Conservation (phyloP, 1,140 invertebrate genomes). For the Drosophila lacteicornis region DNA sequence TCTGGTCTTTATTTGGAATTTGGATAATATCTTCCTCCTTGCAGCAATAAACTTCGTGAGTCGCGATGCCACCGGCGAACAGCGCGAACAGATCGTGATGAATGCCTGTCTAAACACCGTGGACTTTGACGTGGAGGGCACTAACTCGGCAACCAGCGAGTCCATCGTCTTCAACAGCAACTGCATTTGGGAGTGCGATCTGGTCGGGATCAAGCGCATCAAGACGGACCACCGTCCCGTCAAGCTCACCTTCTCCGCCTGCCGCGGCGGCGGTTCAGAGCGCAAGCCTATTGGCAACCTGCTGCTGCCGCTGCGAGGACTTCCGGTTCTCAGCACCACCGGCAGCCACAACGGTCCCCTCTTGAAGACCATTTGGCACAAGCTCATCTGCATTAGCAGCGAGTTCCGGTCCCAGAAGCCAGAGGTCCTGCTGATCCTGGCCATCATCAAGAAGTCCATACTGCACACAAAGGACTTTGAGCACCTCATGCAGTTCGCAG, state of each 20-base stretch:
- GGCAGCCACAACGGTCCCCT: conserved; percentile 41
- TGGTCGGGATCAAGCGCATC: conserved; percentile 72
- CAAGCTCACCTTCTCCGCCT: conserved; percentile 61
- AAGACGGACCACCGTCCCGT: conserved; percentile 78
- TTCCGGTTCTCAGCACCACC: conserved; percentile 52
- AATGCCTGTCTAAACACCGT: conserved; percentile 70
- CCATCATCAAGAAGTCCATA: conserved; percentile 71
- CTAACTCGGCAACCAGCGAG: conserved; percentile 43
- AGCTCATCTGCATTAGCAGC: conserved; percentile 61
- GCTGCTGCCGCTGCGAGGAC: conserved; percentile 65
- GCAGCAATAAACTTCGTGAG: conserved; percentile 68
- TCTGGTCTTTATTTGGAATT: too few relatives aligned
- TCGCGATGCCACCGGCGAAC: conserved; percentile 46
- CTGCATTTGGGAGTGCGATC: conserved; percentile 78
- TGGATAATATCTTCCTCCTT: background rate
- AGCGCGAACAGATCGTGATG: conserved; percentile 59
- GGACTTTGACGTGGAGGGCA: conserved; percentile 75
- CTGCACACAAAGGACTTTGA: conserved; percentile 67
- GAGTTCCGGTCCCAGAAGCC: conserved; percentile 69
- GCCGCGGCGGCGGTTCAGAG: background rate
- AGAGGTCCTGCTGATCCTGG: conserved; percentile 68
- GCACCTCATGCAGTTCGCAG: conserved; percentile 54
- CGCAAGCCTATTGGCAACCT: conserved; percentile 62
- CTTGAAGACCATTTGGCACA: conserved; percentile 75
- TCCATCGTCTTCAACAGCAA: conserved; percentile 77